These are phyloP conservation scores for Clamator glandarius DNA, from an alignment of 2,797 vertebrate species.

Conservation along the genomic window DNA sequence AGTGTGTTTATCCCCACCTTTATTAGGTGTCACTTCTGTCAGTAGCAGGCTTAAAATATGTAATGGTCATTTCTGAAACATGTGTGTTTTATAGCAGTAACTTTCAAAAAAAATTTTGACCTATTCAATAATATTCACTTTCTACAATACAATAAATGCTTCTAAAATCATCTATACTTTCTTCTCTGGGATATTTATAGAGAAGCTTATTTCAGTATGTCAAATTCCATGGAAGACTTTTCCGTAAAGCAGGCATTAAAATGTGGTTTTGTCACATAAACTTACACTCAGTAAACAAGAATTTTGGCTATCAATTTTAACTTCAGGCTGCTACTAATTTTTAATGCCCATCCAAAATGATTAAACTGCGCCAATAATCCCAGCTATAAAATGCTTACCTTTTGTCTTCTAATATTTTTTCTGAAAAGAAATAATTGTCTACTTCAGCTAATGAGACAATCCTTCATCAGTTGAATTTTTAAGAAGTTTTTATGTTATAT, in stretches of 20 bases:
- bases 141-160: not conserved
- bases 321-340: not conserved
- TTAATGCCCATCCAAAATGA: not conserved
- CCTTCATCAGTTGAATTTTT: not conserved
- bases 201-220: not conserved
- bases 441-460: not conserved
- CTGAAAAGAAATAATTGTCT: not conserved
- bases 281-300: not conserved
- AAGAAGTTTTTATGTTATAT: not conserved
- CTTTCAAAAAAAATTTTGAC: conserved; percentile 1
- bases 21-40: not conserved
- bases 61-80: not conserved
- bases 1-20: not conserved
- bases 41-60: not conserved
- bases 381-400: not conserved
- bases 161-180: not conserved
- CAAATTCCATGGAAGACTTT: not conserved
- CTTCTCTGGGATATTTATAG: not conserved
- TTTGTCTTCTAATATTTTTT: not conserved
- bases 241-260: not conserved
- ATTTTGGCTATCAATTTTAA: not conserved
- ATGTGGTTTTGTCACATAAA: not conserved
- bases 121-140: not conserved
- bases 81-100: not conserved
- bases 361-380: not conserved